Evolutionary conservation across 2,888 invertebrate genomes (phyloP).

Genomic region (Colletes collaris): DNA sequence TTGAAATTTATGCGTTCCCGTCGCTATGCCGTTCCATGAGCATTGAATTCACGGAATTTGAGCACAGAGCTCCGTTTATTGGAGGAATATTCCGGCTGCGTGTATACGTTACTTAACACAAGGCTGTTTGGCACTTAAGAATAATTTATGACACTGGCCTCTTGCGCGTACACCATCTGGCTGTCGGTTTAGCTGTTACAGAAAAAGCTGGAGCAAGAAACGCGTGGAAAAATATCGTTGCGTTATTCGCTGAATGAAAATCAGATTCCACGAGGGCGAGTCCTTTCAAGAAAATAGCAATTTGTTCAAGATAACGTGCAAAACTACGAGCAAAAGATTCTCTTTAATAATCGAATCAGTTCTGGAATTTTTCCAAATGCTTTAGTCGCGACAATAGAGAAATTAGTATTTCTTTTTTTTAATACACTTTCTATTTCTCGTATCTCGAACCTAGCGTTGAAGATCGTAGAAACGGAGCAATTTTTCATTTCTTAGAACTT

Average conservation of each 20-base stretch:
- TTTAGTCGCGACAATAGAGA: no score
- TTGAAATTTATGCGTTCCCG: conserved; percentile 43
- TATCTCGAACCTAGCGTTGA: no score
- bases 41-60: conserved; percentile 53
- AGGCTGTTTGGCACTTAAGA: conserved; percentile 56
- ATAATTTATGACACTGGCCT: conserved; percentile 53
- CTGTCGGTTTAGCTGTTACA: conserved; percentile 38
- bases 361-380: no score
- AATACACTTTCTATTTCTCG: no score
- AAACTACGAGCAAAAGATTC: no score
- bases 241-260: conserved; percentile 20
- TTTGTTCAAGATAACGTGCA: no score
- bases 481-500: no score
- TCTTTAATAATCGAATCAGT: no score
- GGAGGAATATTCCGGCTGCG: conserved; percentile 46
- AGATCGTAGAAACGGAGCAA: no score
- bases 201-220: conserved; percentile 36
- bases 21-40: conserved; percentile 42
- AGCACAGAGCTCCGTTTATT: conserved; percentile 47
- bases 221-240: conserved; percentile 22
- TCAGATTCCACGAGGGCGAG: conserved; percentile 6
- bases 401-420: no score
- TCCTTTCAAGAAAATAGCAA: neutral
- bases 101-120: conserved; percentile 54
- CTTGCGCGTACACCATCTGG: conserved; percentile 45